These are phyloP conservation scores for Hozukius guyotensis DNA, from an alignment of 2,797 vertebrate species.

Conservation along the genomic window DNA sequence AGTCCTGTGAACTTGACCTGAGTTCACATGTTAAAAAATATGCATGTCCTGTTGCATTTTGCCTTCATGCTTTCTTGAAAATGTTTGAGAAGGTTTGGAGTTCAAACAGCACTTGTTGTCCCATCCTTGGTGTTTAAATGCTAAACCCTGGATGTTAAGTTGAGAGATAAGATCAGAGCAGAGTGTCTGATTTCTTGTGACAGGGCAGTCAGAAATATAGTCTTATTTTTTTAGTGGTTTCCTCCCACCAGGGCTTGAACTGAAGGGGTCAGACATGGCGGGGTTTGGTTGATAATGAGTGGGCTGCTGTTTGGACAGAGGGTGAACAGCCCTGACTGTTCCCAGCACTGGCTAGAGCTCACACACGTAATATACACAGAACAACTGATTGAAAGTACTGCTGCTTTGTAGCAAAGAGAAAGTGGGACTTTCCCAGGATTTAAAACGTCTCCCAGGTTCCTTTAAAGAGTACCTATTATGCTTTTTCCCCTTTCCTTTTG, in stretches of 20 bases:
- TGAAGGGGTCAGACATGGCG: constrained; percentile 32
- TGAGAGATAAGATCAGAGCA: background rate
- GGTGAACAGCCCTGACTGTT: constrained; percentile 55
- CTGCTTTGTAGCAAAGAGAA: background rate
- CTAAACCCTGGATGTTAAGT: background rate
- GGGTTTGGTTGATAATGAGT: constrained; percentile 54
- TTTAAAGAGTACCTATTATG: background rate
- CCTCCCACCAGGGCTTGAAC: constrained; percentile 14
- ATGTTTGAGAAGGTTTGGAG: constrained; percentile 56
- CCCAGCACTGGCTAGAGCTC: constrained; percentile 22
- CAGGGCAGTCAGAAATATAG: background rate
- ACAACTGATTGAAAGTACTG: background rate
- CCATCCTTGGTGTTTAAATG: background rate
- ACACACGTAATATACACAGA: background rate
- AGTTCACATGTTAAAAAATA: constrained; percentile 1
- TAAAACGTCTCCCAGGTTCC: background rate
- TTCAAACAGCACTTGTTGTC: constrained; percentile 28
- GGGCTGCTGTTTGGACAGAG: constrained; percentile 56
- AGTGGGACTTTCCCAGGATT: constrained; percentile 9
- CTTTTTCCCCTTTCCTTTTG: no score
- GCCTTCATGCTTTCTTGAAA: constrained; percentile 20
- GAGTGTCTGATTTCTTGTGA: background rate
- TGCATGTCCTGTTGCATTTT: constrained; percentile 29
- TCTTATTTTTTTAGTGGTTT: constrained; percentile 20
- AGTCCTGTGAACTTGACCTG: constrained; percentile 17